Evolutionary conservation across 1,140 invertebrate genomes (phyloP).

Genomic region (Coenobita brevimanus): DNA sequence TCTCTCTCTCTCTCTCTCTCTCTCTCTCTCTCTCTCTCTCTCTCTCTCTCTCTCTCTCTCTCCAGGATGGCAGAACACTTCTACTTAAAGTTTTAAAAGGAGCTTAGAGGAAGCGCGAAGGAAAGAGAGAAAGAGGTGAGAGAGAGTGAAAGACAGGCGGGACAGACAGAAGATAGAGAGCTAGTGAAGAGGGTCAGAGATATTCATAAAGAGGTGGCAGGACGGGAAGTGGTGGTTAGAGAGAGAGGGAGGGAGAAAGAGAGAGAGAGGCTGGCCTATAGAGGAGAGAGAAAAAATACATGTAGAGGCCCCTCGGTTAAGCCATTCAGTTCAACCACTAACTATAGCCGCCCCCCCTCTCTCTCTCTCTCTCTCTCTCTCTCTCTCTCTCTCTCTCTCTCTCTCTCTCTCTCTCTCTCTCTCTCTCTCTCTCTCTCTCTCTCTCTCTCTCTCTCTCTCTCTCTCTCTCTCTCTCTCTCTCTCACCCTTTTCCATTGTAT

Average conservation of each 20-base stretch:
- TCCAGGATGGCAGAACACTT: no score
- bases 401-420: background rate
- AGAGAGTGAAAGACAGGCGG: no score
- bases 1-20: background rate
- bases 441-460: background rate
- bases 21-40: background rate
- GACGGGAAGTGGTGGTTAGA: no score
- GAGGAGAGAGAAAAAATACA: background rate
- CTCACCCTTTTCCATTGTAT: no score
- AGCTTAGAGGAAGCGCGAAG: background rate
- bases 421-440: background rate
- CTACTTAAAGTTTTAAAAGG: no score
- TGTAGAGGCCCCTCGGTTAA: background rate
- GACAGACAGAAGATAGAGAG: no score
- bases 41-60: slow-evolving; percentile 4
- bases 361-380: slow-evolving; percentile 11
- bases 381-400: background rate
- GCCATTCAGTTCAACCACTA: background rate
- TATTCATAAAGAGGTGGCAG: no score
- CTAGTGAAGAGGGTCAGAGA: no score
- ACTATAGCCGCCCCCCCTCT: no score
- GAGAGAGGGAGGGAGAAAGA: no score
- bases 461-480: background rate
- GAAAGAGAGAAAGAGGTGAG: background rate
- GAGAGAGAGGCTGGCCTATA: background rate